Evolutionary conservation across 1,140 invertebrate species (phyloP).

Genomic region (Zaprionus gabonicus): DNA sequence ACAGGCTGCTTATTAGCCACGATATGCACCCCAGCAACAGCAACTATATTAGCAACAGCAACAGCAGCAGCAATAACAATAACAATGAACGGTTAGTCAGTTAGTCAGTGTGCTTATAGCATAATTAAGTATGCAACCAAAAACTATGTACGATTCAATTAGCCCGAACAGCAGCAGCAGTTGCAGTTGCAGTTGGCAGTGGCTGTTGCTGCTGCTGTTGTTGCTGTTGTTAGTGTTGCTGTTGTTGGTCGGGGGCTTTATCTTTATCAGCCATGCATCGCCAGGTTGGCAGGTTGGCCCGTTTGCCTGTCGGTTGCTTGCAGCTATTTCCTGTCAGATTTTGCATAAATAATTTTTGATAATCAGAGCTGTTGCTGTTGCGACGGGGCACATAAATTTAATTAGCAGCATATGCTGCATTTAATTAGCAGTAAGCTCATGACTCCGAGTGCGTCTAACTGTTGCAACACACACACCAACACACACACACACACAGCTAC

Average conservation of each 20-base stretch:
- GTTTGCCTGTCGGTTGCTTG: constrained; percentile 46
- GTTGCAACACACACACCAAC: constrained; percentile 19
- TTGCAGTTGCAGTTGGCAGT: constrained; percentile 32
- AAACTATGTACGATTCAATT: constrained; percentile 82
- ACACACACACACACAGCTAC: not conserved
- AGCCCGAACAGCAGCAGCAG: constrained; percentile 44
- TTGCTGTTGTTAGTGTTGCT: constrained; percentile 33
- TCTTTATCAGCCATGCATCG: constrained; percentile 55
- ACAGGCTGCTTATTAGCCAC: constrained; percentile 24
- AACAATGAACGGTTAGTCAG: constrained; percentile 23
- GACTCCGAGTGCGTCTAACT: constrained; percentile 54
- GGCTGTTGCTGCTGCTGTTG: constrained; percentile 15
- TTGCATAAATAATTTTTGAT: constrained; percentile 83
- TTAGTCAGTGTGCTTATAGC: constrained; percentile 44
- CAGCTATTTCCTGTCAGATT: constrained; percentile 82
- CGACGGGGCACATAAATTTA: constrained; percentile 80
- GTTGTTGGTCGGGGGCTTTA: constrained; percentile 34
- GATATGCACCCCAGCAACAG: constrained; percentile 19
- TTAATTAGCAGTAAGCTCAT: constrained; percentile 81
- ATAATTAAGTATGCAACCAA: constrained; percentile 78
- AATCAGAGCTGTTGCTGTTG: constrained; percentile 65
- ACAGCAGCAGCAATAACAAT: constrained; percentile 10
- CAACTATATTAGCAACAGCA: not conserved
- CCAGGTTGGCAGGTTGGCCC: constrained; percentile 35
- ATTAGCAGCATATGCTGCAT: constrained; percentile 81